Conservation (phyloP, 1,140 invertebrate species). For the Drosophila cardini region DNA sequence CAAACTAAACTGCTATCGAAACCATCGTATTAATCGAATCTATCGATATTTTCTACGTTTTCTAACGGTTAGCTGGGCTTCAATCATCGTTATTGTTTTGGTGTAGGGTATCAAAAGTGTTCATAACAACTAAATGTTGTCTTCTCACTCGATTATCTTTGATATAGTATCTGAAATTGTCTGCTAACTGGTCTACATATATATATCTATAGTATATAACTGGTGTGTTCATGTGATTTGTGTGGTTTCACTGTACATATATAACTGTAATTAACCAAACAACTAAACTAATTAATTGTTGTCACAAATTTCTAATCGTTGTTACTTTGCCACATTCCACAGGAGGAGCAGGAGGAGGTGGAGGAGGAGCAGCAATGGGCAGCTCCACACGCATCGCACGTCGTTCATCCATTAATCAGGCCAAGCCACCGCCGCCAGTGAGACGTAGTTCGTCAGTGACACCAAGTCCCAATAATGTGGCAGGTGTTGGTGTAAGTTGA, state of each 20-base stretch:
- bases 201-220: not conserved
- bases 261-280: conserved; percentile 59
- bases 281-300: not conserved
- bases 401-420: conserved; percentile 87
- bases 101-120: conserved; percentile 12
- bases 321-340: conserved; percentile 32
- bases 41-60: not conserved
- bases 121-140: conserved; percentile 29
- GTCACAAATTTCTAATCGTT: conserved; percentile 24
- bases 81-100: conserved; percentile 10
- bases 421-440: conserved; percentile 93
- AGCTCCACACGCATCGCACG: conserved; percentile 78
- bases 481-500: conserved; percentile 72
- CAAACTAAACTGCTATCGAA: not conserved
- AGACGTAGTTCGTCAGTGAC: conserved; percentile 93
- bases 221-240: conserved; percentile 67
- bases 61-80: not conserved
- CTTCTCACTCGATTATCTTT: conserved; percentile 32
- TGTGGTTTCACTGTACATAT: conserved; percentile 60
- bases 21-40: not conserved
- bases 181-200: conserved; percentile 45
- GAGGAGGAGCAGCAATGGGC: conserved; percentile 45
- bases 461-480: conserved; percentile 69
- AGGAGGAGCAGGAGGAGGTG: conserved; percentile 59
- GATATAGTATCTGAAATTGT: conserved; percentile 7